A percentile compares a stretch with the other conserved stretches of the same genome.
Evolutionary conservation across 1,140 invertebrate genomes (phyloP).

Genomic region (Pseudomyrmex flavicornis): DNA sequence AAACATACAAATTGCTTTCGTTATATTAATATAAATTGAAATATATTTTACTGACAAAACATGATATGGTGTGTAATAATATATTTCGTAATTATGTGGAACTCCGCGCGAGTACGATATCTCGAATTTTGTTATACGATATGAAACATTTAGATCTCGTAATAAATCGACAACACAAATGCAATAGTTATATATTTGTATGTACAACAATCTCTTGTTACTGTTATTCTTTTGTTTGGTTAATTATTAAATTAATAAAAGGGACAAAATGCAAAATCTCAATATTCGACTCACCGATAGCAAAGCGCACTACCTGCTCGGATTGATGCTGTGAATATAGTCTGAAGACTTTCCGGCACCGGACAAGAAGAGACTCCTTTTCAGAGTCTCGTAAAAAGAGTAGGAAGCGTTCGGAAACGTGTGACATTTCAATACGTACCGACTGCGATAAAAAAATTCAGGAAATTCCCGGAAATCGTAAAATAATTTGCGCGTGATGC

Average conservation of each 20-base stretch:
- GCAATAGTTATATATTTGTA: neutral
- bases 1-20: constrained; percentile 19
- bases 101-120: neutral
- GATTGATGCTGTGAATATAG: constrained; percentile 21
- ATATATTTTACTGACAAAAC: constrained; percentile 7
- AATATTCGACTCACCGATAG: constrained; percentile 32
- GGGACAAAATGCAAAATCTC: too few species aligned
- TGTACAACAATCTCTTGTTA: constrained; percentile 18
- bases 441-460: neutral
- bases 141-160: neutral
- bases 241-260: too few species aligned
- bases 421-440: neutral
- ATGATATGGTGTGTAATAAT: neutral
- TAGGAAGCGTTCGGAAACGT: neutral
- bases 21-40: constrained; percentile 6
- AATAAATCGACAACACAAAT: constrained; percentile 6
- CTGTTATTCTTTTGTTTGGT: neutral
- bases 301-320: constrained; percentile 7
- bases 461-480: constrained; percentile 27
- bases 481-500: constrained; percentile 43
- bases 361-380: constrained; percentile 23
- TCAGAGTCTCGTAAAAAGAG: neutral
- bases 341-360: constrained; percentile 20
- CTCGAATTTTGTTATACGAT: neutral
- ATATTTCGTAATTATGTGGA: neutral